A percentile compares a stretch with the other conserved stretches of the same genome.
Evolutionary conservation across 2,888 invertebrate species (phyloP).

Genomic region (Malachius bipustulatus): DNA sequence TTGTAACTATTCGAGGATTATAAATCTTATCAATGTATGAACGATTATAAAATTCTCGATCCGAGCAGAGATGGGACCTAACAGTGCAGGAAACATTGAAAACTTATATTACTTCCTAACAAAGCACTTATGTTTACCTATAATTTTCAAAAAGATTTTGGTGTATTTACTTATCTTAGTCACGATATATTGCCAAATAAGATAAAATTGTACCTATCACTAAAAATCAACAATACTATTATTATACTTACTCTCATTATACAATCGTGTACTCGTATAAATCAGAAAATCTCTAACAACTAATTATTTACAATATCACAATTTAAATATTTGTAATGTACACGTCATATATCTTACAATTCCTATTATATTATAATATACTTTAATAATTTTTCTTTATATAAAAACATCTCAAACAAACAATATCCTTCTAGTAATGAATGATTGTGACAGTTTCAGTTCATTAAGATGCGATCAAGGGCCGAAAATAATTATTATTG

Average conservation of each 20-base stretch:
- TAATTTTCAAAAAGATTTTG: conserved; percentile 4
- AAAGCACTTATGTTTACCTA: too few species aligned
- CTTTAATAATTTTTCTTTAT: neutral
- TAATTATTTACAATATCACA: conserved; percentile 37
- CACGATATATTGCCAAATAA: conserved; percentile 22
- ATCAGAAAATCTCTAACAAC: conserved; percentile 20
- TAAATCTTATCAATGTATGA: too few species aligned
- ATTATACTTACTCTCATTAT: conserved; percentile 18
- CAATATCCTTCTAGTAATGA: neutral
- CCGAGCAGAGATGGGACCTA: conserved; percentile 23
- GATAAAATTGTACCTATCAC: conserved; percentile 20
- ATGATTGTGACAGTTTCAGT: too few species aligned
- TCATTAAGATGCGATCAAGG: too few species aligned
- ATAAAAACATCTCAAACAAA: neutral
- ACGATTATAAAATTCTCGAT: conserved; percentile 13
- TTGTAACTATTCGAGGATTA: too few species aligned
- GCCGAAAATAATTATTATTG: too few species aligned
- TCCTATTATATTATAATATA: conserved; percentile 15
- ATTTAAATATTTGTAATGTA: conserved; percentile 31
- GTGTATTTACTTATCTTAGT: conserved; percentile 3
- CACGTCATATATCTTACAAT: conserved; percentile 33
- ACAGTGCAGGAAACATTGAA: neutral
- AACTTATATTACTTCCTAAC: neutral
- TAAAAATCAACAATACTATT: conserved; percentile 19
- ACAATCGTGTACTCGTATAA: conserved; percentile 18